Evolutionary conservation across 2,888 invertebrate species (phyloP).

Genomic region (Neuroscelio doddi): DNA sequence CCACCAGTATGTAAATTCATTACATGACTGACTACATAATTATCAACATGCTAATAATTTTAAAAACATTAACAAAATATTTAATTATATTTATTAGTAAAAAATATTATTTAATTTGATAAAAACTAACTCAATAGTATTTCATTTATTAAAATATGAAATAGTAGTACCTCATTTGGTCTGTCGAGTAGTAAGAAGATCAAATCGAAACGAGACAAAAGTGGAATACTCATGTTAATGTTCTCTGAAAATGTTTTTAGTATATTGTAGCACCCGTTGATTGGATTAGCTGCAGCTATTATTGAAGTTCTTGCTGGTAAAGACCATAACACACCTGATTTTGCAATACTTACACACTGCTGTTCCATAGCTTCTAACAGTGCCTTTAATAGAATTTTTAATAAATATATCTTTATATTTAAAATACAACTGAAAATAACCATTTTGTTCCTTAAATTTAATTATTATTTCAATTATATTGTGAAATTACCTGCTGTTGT

Average conservation of each 20-base stretch:
- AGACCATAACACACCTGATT: conserved; percentile 89
- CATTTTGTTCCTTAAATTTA: no score
- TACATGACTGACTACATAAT: conserved; percentile 86
- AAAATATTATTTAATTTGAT: no score
- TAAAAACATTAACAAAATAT: no score
- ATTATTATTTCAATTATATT: no score
- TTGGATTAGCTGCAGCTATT: conserved; percentile 94
- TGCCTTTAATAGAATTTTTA: no score
- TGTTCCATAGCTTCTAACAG: conserved; percentile 97
- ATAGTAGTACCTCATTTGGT: conserved; percentile 80
- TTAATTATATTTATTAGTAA: no score
- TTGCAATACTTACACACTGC: conserved; percentile 90
- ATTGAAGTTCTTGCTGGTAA: conserved; percentile 89
- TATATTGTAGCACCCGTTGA: conserved; percentile 90
- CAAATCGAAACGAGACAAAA: conserved; percentile 93
- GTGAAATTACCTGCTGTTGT: conserved; percentile 79
- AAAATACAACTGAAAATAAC: no score
- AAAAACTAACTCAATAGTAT: no score
- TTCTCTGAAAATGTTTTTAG: conserved; percentile 92
- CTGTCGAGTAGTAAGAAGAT: conserved; percentile 92
- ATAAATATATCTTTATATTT: no score
- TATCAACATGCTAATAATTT: conserved; percentile 80
- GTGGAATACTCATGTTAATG: conserved; percentile 86
- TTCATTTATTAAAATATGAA: no score
- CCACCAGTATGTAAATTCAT: conserved; percentile 81